phyloP scores from a whole-genome alignment of 2,113 vertebrate genomes.

The Columba janthina region DNA sequence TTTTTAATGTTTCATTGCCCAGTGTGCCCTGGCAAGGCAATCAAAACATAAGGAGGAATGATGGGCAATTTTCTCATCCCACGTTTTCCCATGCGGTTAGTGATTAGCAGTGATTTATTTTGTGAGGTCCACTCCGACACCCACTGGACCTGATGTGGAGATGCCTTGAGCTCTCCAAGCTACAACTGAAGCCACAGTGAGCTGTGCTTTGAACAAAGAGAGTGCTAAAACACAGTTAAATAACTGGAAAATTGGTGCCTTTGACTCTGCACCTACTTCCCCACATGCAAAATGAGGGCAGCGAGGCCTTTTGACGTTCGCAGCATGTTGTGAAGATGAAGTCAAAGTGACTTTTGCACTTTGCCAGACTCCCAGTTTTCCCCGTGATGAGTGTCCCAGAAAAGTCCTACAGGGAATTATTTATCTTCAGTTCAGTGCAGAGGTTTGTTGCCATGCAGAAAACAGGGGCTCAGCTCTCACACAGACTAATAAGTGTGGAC shows the following conservation, averaged over 20 bases:
- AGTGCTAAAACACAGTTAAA: neutral
- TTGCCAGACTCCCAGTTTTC: neutral
- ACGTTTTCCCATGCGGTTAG: rapidly evolving
- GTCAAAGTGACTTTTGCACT: neutral
- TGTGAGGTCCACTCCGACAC: neutral
- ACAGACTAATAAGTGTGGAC: neutral
- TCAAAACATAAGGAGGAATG: neutral
- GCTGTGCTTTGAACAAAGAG: neutral
- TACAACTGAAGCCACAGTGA: neutral
- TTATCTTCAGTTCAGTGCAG: neutral
- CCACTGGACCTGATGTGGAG: neutral
- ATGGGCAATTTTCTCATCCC: neutral
- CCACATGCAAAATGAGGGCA: neutral
- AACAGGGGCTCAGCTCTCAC: neutral
- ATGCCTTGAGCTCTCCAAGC: neutral
- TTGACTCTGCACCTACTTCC: neutral
- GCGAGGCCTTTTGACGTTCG: neutral
- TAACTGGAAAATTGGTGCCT: neutral
- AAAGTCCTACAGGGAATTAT: neutral
- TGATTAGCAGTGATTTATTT: neutral
- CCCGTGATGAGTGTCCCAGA: neutral
- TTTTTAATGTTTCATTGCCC: neutral
- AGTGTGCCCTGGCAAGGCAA: neutral
- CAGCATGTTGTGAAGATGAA: neutral
- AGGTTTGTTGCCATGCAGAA: neutral